Percentiles rank a stretch among this genome's conserved stretches.
Conservation (phyloP, 1,140 invertebrate genomes). For the Drosophila ficusphila region DNA sequence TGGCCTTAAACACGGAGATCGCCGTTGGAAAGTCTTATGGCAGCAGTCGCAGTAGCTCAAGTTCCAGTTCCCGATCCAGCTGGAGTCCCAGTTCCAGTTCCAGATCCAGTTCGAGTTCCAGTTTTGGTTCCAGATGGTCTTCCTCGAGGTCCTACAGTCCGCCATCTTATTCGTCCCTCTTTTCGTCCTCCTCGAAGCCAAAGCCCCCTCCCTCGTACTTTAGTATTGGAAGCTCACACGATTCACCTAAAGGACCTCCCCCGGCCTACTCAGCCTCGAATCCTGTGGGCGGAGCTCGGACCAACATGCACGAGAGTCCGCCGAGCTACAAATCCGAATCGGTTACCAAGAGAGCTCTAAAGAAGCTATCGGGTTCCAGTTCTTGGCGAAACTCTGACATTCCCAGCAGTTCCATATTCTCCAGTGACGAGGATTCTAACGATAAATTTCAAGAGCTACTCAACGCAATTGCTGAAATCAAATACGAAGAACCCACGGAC, state of each 20-base stretch:
- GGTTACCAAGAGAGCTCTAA: too few relatives aligned
- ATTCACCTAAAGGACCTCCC: constrained; percentile 70
- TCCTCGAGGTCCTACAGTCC: constrained; percentile 10
- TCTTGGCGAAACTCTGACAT: too few relatives aligned
- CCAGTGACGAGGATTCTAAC: too few relatives aligned
- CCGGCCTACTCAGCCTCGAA: constrained; percentile 67
- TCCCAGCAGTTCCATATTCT: too few relatives aligned
- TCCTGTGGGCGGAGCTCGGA: constrained; percentile 62
- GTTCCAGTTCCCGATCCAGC: background rate
- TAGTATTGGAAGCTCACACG: too few relatives aligned
- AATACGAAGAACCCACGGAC: too few relatives aligned
- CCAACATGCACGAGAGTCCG: constrained; percentile 70
- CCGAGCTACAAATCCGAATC: constrained; percentile 78
- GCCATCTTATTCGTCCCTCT: constrained; percentile 9
- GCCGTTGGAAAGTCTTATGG: constrained; percentile 44
- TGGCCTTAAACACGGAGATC: constrained; percentile 37
- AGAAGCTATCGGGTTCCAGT: too few relatives aligned
- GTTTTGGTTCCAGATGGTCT: too few relatives aligned
- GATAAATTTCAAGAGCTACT: too few relatives aligned
- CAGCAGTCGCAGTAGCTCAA: constrained; percentile 24
- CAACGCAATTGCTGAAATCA: too few relatives aligned
- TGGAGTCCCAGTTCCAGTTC: background rate
- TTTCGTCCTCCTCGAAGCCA: constrained; percentile 33
- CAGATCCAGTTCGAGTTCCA: background rate
- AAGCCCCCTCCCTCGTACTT: too few relatives aligned